These are phyloP conservation scores for Cardiocondyla obscurior DNA, from an alignment of 1,140 invertebrate genomes.

Conservation along the genomic window DNA sequence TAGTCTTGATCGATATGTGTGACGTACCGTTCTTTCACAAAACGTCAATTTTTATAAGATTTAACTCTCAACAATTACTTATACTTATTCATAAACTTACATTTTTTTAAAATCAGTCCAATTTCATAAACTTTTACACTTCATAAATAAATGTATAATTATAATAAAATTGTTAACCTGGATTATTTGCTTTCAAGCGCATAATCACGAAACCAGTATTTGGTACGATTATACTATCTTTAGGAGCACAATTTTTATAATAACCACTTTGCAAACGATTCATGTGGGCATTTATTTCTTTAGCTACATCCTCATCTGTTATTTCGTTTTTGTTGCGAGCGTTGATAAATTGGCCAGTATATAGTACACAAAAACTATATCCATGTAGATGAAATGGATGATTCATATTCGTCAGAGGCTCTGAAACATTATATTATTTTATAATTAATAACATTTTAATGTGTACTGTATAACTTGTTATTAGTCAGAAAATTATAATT, in stretches of 20 bases:
- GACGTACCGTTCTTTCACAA: too few species aligned
- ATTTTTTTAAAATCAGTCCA: too few species aligned
- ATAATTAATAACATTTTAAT: background rate
- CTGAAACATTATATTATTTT: constrained; percentile 6
- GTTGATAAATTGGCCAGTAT: background rate
- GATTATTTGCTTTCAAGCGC: constrained; percentile 15
- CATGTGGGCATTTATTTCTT: background rate
- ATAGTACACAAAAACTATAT: constrained; percentile 24
- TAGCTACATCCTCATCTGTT: background rate
- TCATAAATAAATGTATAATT: background rate
- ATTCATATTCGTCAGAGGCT: background rate
- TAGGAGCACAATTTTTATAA: constrained; percentile 15
- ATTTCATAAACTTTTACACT: too few species aligned
- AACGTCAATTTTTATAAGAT: too few species aligned
- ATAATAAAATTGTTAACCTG: constrained; percentile 10
- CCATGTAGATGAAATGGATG: constrained; percentile 37
- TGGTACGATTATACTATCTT: constrained; percentile 26
- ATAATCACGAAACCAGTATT: constrained; percentile 27
- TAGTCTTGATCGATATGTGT: too few species aligned
- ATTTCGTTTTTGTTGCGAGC: background rate
- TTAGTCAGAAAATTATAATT: too few species aligned
- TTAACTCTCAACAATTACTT: too few species aligned
- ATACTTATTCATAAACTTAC: too few species aligned
- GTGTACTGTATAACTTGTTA: too few species aligned
- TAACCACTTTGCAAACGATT: background rate